Evolutionary conservation across 2,888 invertebrate species (phyloP).

Genomic region (Apocheima hispidaria): DNA sequence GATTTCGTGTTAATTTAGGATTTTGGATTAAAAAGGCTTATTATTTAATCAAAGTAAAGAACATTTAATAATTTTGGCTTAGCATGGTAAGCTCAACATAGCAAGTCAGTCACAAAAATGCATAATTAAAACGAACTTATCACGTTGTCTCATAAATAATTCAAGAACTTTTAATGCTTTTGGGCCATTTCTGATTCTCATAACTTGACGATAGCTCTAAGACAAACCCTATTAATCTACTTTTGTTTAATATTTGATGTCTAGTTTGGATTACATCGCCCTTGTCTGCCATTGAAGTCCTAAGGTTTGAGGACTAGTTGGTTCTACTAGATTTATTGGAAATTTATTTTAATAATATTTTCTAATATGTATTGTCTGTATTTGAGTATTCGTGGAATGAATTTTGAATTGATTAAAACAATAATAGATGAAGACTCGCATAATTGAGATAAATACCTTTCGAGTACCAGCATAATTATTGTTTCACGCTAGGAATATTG

Average conservation of each 20-base stretch:
- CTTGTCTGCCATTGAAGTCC: conserved; percentile 48
- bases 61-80: conserved; percentile 29
- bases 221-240: conserved; percentile 29
- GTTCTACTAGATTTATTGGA: conserved; percentile 9
- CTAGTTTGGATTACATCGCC: conserved; percentile 39
- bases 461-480: too few species aligned
- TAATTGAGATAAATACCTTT: neutral
- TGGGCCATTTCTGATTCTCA: conserved; percentile 19
- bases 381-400: conserved; percentile 9
- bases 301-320: conserved; percentile 17
- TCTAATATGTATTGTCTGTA: conserved; percentile 6
- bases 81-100: neutral
- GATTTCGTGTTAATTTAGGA: too few species aligned
- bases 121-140: conserved; percentile 8
- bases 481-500: too few species aligned
- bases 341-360: conserved; percentile 12
- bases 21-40: too few species aligned
- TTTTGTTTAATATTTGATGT: conserved; percentile 41
- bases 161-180: conserved; percentile 11
- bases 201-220: conserved; percentile 21
- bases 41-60: neutral
- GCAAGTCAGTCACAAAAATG: conserved; percentile 41
- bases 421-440: neutral
- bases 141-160: conserved; percentile 13
- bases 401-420: neutral